These are phyloP conservation scores for Gallinago undulata DNA, from an alignment of 2,113 vertebrate species.

Conservation along the genomic window DNA sequence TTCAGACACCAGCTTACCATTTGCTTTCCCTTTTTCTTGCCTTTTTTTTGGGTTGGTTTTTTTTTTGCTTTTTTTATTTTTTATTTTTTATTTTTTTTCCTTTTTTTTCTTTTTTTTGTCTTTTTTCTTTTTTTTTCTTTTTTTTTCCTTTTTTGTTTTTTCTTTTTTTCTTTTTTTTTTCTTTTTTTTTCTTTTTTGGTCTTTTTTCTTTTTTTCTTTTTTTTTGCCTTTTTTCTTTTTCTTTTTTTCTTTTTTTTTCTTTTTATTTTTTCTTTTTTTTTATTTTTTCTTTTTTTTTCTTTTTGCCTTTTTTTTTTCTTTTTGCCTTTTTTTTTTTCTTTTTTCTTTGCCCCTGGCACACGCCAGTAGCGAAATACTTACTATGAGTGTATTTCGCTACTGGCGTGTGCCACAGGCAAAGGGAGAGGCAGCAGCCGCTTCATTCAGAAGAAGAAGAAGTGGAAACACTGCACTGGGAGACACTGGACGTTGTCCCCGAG, in stretches of 20 bases:
- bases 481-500: background rate
- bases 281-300: too few species aligned
- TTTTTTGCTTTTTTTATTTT: too few species aligned
- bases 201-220: too few species aligned
- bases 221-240: too few species aligned
- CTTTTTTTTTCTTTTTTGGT: too few species aligned
- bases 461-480: background rate
- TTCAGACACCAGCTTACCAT: background rate
- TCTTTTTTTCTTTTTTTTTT: too few species aligned
- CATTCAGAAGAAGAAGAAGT: background rate
- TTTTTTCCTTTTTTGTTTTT: background rate
- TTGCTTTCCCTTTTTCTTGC: background rate
- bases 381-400: background rate
- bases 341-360: too few species aligned
- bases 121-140: background rate
- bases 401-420: background rate
- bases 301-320: too few species aligned
- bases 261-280: too few species aligned
- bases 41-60: background rate
- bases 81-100: background rate
- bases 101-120: background rate
- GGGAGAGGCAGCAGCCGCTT: background rate
- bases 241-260: too few species aligned
- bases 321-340: too few species aligned
- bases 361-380: too few species aligned